Evolutionary conservation across 30 jellyfish, hydroid and myxozoan species (phyloP), one percentile per base, ranked within the genome.

Genomic region (Pelagia noctiluca): DNA sequence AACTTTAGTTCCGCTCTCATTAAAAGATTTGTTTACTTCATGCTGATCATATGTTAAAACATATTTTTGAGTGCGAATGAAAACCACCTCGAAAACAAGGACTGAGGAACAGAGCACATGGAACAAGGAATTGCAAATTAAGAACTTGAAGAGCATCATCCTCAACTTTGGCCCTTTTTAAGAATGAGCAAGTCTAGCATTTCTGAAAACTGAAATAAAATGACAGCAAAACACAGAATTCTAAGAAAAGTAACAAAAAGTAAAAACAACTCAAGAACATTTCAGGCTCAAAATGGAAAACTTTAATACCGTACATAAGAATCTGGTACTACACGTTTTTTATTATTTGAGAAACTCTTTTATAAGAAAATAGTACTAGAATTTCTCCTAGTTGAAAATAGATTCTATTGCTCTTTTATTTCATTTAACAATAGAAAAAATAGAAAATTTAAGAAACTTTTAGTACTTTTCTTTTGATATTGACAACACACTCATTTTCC

Each of bases 51-150:
- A 42, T 42, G 57, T 42, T 42, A 42, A 42, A 42, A 42, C 8
- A 42, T 42, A 42, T 42, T 42, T 42, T 42, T 16, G 8, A 42
- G 57, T 42, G 57, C 16, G 57, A 42, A 42, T 42, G 57, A 42
- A 42, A 42, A 42, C 57, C 57, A 42, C 57, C 57, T 42, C 57
- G 57, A 42, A 42, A 42, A 42, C 57, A 42, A 42, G 57, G 57
- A 42, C 57, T 42, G 57, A 42, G 57, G 57, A 42, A 42, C 57
- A 42, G 57, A 42, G 16, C 57, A 42, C 57, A 42, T 42, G 57
- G 57, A 42, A 42, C 57, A 42, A 42, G 57, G 57, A 42, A 42
- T 42, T 42, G 57, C 57, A 8, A 42, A 42, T 42, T 42, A 42
- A 42, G 57, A 42, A 42, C 57, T 42, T 42, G 57, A 42, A 42